Conservation (phyloP, 2,888 invertebrate genomes). For the Thumatha senex region DNA sequence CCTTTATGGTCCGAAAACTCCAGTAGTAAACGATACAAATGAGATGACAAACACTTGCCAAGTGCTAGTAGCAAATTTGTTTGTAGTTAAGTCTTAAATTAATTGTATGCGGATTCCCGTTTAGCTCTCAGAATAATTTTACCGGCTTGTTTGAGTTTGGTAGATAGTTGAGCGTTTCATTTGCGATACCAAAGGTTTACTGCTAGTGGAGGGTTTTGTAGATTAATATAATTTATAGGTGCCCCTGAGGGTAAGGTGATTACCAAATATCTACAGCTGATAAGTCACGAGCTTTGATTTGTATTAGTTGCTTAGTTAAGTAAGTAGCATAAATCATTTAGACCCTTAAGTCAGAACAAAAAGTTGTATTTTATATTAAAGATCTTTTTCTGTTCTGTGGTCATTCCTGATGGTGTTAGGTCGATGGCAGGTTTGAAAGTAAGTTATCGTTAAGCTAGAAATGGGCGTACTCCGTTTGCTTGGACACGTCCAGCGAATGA, state of each 20-base stretch:
- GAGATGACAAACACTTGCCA: constrained; percentile 12
- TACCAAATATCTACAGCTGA: neutral
- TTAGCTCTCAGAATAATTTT: constrained; percentile 1
- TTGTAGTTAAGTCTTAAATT: constrained; percentile 1
- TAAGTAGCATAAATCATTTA: too few species aligned
- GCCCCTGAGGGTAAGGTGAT: neutral
- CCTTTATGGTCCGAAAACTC: constrained; percentile 2
- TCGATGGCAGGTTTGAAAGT: too few species aligned
- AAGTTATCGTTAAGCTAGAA: too few species aligned
- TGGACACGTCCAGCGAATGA: too few species aligned
- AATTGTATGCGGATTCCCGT: constrained; percentile 3
- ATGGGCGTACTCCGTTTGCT: too few species aligned
- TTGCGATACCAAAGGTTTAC: neutral
- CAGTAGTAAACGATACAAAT: constrained; percentile 6
- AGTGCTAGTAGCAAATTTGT: constrained; percentile 10
- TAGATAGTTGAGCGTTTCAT: neutral
- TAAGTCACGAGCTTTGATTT: too few species aligned
- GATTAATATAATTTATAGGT: neutral
- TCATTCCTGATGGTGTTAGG: too few species aligned
- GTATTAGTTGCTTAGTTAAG: neutral
- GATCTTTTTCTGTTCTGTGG: too few species aligned
- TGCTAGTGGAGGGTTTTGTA: neutral
- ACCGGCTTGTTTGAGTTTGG: neutral
- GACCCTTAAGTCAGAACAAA: too few species aligned
- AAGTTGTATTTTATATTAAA: too few species aligned